These are phyloP conservation scores for Alligator sinensis DNA, from an alignment of 2,113 vertebrate genomes.

Conservation along the genomic window DNA sequence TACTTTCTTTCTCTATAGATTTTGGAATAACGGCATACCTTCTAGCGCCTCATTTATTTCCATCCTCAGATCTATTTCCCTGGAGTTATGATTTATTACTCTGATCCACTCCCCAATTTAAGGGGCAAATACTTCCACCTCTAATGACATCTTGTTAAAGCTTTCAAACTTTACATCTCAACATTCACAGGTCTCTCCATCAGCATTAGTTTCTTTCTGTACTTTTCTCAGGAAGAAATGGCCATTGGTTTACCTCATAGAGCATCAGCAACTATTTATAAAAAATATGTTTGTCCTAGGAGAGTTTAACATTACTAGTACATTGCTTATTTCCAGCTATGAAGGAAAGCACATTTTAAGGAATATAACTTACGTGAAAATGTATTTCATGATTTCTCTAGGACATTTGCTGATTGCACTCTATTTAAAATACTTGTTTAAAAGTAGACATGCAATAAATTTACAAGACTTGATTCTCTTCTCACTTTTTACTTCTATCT, in stretches of 20 bases:
- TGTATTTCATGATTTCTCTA: background rate
- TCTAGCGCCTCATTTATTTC: background rate
- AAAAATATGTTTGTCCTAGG: background rate
- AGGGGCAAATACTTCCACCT: constrained; percentile 50
- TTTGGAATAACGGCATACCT: background rate
- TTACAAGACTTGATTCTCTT: background rate
- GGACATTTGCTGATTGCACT: fast-evolving
- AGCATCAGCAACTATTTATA: background rate
- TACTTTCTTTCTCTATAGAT: background rate
- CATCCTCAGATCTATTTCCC: background rate
- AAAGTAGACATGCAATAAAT: background rate
- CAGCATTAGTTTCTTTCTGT: background rate
- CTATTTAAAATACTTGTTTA: fast-evolving
- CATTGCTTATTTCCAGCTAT: background rate
- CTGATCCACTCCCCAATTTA: background rate
- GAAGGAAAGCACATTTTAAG: background rate
- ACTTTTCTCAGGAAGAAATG: background rate
- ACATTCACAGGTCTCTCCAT: constrained; percentile 1
- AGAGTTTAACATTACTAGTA: background rate
- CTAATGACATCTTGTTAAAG: constrained; percentile 26
- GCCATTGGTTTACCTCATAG: background rate
- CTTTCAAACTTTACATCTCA: constrained; percentile 36
- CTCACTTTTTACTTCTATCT: background rate
- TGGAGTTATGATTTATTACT: constrained; percentile 5
- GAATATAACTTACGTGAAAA: background rate